Conservation (phyloP, 2,888 invertebrate genomes). For the Scotopteryx bipunctaria region DNA sequence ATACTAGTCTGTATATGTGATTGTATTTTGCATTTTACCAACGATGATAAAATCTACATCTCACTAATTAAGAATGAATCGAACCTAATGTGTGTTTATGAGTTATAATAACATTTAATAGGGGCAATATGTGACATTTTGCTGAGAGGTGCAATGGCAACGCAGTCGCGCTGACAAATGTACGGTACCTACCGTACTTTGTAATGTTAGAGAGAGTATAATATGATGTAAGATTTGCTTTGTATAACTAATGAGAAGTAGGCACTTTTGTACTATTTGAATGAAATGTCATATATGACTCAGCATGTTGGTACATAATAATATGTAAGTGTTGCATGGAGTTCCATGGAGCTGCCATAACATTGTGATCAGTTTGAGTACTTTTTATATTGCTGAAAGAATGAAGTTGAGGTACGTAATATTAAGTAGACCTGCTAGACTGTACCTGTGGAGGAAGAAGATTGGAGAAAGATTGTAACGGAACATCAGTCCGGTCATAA, state of each 20-base stretch:
- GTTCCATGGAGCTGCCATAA: slow-evolving; percentile 81
- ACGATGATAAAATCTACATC: slow-evolving; percentile 72
- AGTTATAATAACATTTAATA: slow-evolving; percentile 50
- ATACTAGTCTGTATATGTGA: slow-evolving; percentile 82
- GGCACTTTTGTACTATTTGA: slow-evolving; percentile 60
- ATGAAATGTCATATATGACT: slow-evolving; percentile 73
- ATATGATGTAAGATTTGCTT: slow-evolving; percentile 54
- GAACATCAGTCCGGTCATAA: slow-evolving; percentile 52
- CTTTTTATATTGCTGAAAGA: slow-evolving; percentile 80
- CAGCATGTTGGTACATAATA: slow-evolving; percentile 61
- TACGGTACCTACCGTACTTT: slow-evolving; percentile 28
- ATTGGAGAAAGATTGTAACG: slow-evolving; percentile 68
- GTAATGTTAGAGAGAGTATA: slow-evolving; percentile 27
- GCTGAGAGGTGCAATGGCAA: slow-evolving; percentile 61
- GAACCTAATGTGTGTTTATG: slow-evolving; percentile 59
- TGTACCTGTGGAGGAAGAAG: slow-evolving; percentile 71
- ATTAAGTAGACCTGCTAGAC: slow-evolving; percentile 82
- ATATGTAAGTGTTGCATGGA: slow-evolving; percentile 69
- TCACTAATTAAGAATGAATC: slow-evolving; percentile 79
- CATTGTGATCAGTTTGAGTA: slow-evolving; percentile 82
- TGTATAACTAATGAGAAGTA: slow-evolving; percentile 48
- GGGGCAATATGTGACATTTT: slow-evolving; percentile 75
- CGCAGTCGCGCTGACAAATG: slow-evolving; percentile 30
- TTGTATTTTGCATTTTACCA: slow-evolving; percentile 80
- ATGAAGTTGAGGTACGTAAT: slow-evolving; percentile 70